These are phyloP conservation scores for Exephanes ischioxanthus DNA, from an alignment of 2,888 invertebrate species.

Conservation along the genomic window DNA sequence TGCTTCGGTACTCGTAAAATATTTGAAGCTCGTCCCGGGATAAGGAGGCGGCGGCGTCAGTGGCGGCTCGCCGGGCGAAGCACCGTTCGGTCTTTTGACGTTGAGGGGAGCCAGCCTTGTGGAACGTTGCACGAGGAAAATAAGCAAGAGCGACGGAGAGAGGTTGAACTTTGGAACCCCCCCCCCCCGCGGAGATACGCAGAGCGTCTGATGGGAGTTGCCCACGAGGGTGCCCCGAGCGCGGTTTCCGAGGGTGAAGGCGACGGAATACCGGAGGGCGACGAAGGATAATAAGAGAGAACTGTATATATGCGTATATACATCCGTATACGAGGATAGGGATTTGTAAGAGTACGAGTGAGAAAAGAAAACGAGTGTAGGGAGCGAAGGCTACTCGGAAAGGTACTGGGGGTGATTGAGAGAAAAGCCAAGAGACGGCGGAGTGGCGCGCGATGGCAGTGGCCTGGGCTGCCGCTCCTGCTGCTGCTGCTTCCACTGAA, in stretches of 20 bases:
- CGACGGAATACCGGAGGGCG: constrained; percentile 13
- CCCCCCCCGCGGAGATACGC: constrained; percentile 65
- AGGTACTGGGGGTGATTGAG: constrained; percentile 75
- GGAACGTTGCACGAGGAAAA: constrained; percentile 59
- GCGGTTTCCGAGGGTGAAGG: constrained; percentile 45
- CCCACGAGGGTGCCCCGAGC: constrained; percentile 40
- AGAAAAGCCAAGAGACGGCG: constrained; percentile 75
- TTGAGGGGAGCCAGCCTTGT: constrained; percentile 50
- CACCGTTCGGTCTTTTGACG: constrained; percentile 70
- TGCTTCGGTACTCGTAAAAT: constrained; percentile 57
- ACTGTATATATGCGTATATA: not conserved
- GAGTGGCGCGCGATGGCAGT: constrained; percentile 56
- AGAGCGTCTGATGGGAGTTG: constrained; percentile 51
- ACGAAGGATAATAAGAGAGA: constrained; percentile 19
- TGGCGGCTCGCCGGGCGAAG: constrained; percentile 51
- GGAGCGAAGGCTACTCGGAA: constrained; percentile 67
- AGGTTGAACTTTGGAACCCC: constrained; percentile 47
- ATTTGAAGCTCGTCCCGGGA: constrained; percentile 56
- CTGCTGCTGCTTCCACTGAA: constrained; percentile 53
- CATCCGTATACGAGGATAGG: not conserved
- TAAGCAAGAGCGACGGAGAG: constrained; percentile 53
- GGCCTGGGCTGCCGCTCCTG: constrained; percentile 63
- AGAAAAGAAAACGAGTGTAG: constrained; percentile 53
- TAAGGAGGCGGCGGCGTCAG: constrained; percentile 43
- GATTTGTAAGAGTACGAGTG: constrained; percentile 7